Conservation (phyloP, 2,888 invertebrate genomes). For the Pheosia tremula region DNA sequence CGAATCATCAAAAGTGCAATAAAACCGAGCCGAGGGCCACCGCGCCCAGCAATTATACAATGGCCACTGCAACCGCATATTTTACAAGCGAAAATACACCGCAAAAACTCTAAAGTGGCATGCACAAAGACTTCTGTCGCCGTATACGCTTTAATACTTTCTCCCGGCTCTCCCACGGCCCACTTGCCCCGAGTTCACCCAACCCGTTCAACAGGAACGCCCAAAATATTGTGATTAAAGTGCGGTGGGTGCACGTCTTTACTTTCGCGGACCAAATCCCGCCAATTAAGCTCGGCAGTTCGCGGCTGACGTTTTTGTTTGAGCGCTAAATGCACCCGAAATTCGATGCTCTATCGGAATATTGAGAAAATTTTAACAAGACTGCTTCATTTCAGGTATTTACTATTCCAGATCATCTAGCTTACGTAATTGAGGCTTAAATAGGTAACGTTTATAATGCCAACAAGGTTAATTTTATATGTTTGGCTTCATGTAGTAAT, state of each 20-base stretch:
- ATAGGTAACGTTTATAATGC: too few species aligned
- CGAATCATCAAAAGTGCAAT: constrained; percentile 32
- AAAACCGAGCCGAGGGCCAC: constrained; percentile 37
- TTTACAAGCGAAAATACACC: constrained; percentile 58
- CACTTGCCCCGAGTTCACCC: constrained; percentile 59
- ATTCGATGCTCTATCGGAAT: constrained; percentile 27
- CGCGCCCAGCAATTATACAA: constrained; percentile 66
- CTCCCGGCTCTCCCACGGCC: constrained; percentile 78
- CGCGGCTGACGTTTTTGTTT: constrained; percentile 42
- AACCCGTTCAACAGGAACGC: constrained; percentile 75
- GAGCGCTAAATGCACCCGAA: constrained; percentile 44
- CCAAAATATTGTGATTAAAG: constrained; percentile 79
- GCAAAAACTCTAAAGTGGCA: constrained; percentile 63
- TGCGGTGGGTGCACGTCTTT: constrained; percentile 60
- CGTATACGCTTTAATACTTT: constrained; percentile 65
- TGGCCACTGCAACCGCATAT: constrained; percentile 56
- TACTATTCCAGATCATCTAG: too few species aligned
- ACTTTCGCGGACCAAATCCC: constrained; percentile 65
- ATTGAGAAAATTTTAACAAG: constrained; percentile 9
- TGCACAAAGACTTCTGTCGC: constrained; percentile 57
- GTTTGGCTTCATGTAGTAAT: too few species aligned
- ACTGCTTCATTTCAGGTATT: too few species aligned
- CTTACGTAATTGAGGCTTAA: too few species aligned
- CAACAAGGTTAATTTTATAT: too few species aligned
- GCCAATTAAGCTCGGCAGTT: constrained; percentile 60